Conservation (phyloP, 2,113 vertebrate genomes). For the Podarcis cretensis region DNA sequence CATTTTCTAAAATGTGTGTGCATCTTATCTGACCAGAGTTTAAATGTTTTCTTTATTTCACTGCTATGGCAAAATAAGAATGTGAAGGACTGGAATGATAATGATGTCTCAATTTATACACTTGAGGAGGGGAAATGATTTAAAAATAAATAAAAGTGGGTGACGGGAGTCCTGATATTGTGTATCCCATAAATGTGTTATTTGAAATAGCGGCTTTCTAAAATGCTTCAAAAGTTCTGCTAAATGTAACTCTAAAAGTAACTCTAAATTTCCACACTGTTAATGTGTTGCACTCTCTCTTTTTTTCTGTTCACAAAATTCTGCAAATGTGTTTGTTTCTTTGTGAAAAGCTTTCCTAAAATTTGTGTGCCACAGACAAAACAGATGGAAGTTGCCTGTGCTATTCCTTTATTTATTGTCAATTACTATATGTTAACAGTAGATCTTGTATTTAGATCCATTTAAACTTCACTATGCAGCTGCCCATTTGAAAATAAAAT, state of each 20-base stretch:
- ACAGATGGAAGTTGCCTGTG: conserved; percentile 63
- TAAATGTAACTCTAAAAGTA: conserved; percentile 28
- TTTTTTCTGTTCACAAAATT: conserved; percentile 46
- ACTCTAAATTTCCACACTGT: conserved; percentile 53
- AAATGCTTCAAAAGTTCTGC: conserved; percentile 58
- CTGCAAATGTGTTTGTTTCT: conserved; percentile 43
- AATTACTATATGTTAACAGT: conserved; percentile 85
- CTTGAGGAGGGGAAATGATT: conserved; percentile 6
- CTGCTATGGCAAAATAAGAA: conserved; percentile 68
- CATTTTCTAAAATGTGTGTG: conserved; percentile 78
- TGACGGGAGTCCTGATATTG: no score
- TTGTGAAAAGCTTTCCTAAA: conserved; percentile 52
- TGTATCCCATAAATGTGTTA: background rate
- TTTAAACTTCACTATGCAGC: conserved; percentile 83
- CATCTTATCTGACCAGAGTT: conserved; percentile 80
- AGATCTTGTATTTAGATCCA: conserved; percentile 86
- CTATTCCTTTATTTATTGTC: conserved; percentile 76
- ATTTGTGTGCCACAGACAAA: conserved; percentile 52
- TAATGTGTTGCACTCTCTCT: conserved; percentile 42
- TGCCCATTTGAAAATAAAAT: conserved; percentile 87
- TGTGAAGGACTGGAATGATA: conserved; percentile 47
- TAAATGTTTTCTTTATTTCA: conserved; percentile 80
- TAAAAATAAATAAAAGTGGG: no score
- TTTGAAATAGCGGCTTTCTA: conserved; percentile 55
- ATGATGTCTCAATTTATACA: conserved; percentile 51